Conservation (phyloP, 2,797 vertebrate genomes). For the Artibeus jamaicensis region DNA sequence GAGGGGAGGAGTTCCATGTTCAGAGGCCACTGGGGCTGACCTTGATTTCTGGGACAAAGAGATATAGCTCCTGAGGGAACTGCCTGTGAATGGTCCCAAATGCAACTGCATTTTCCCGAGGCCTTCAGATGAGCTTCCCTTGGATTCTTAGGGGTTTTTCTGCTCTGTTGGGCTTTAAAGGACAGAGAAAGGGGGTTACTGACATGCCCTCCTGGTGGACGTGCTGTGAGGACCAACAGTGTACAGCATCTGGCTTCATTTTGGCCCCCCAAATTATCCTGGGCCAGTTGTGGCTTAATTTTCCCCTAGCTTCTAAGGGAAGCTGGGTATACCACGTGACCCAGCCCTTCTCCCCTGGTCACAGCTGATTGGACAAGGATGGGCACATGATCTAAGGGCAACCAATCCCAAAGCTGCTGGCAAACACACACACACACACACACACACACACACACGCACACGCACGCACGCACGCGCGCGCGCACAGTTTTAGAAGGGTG, state of each 20-base stretch:
- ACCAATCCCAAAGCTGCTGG: neutral
- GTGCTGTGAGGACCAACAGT: neutral
- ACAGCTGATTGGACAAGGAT: neutral
- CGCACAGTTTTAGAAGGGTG: neutral
- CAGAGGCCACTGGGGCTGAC: neutral
- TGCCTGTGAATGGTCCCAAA: neutral
- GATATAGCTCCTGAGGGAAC: neutral
- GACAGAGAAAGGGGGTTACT: neutral
- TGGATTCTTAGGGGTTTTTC: neutral
- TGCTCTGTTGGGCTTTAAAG: neutral
- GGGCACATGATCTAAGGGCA: neutral
- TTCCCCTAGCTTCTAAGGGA: accelerated
- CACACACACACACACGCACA: no score
- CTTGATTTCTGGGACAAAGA: neutral
- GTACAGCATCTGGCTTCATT: neutral
- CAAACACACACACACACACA: neutral
- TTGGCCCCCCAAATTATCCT: neutral
- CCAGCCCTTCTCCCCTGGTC: neutral
- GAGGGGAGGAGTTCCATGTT: neutral
- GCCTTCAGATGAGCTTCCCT: neutral
- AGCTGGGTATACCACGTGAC: neutral
- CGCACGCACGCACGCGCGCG: accelerated
- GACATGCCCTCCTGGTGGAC: neutral
- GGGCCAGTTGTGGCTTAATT: accelerated
- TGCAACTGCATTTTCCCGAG: neutral